These are phyloP conservation scores for Psittacula derbiana DNA, from an alignment of 2,797 vertebrate species.

Conservation along the genomic window DNA sequence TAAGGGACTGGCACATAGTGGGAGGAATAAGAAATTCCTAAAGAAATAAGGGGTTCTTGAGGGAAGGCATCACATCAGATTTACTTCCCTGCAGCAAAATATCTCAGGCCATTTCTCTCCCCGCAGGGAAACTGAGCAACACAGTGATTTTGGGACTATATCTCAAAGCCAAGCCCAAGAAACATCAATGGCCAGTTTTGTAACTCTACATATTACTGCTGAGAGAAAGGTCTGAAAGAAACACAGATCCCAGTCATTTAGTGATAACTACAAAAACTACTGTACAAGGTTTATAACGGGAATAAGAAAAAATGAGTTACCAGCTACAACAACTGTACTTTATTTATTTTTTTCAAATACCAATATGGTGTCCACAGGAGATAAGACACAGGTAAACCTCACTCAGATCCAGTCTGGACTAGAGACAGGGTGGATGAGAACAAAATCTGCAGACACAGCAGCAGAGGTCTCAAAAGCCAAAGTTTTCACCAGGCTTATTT, in stretches of 20 bases:
- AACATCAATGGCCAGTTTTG: not conserved
- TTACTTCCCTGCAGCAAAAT: not conserved
- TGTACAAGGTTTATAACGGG: not conserved
- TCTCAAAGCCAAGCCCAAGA: not conserved
- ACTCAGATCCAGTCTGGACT: not conserved
- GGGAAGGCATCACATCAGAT: not conserved
- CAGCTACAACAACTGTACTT: not conserved
- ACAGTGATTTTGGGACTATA: not conserved
- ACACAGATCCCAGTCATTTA: not conserved
- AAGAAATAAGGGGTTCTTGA: not conserved
- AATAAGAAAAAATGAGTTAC: not conserved
- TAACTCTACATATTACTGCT: not conserved
- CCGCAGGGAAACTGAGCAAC: not conserved
- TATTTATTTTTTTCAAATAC: not conserved
- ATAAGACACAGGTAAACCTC: not conserved
- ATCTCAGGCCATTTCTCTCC: rapidly evolving
- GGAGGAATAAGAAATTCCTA: not conserved
- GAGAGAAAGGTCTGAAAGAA: not conserved
- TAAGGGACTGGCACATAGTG: not conserved
- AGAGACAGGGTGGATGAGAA: not conserved
- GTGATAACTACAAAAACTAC: not conserved
- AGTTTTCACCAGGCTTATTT: not conserved
- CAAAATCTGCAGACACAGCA: not conserved
- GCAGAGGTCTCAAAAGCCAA: not conserved
- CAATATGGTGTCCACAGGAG: not conserved